Evolutionary conservation across 2,888 invertebrate species (phyloP).

Genomic region (Amphipoea oculea): DNA sequence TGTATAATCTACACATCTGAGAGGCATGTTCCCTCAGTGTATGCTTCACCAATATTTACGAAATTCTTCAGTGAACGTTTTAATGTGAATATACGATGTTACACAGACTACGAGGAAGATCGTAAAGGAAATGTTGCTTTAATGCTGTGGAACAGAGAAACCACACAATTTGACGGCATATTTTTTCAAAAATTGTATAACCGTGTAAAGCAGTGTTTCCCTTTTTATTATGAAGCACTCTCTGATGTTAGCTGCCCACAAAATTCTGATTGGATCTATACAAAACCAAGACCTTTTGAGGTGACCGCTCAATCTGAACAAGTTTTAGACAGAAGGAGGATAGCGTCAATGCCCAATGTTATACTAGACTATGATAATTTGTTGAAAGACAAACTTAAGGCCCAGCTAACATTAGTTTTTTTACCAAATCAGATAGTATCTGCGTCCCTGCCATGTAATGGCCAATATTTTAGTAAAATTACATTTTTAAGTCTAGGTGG

Average conservation of each 20-base stretch:
- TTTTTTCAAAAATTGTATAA: conserved; percentile 77
- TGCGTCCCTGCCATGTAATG: conserved; percentile 70
- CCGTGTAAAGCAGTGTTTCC: conserved; percentile 74
- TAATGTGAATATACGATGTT: conserved; percentile 62
- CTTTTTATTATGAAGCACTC: conserved; percentile 65
- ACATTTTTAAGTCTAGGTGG: conserved; percentile 79
- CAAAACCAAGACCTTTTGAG: conserved; percentile 57
- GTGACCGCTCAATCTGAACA: conserved; percentile 26
- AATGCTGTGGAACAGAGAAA: conserved; percentile 79
- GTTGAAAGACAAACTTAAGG: conserved; percentile 70
- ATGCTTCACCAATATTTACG: conserved; percentile 72
- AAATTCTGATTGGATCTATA: conserved; percentile 74
- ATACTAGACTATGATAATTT: conserved; percentile 78
- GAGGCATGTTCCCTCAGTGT: conserved; percentile 61
- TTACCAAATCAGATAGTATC: conserved; percentile 60
- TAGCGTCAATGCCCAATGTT: conserved; percentile 69
- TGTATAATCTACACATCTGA: conserved; percentile 69
- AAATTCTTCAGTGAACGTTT: conserved; percentile 75
- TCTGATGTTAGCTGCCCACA: conserved; percentile 54
- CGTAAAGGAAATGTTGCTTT: conserved; percentile 73
- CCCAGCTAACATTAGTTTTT: conserved; percentile 75
- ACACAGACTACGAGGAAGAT: conserved; percentile 58
- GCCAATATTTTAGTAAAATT: conserved; percentile 79
- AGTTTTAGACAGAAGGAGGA: conserved; percentile 66
- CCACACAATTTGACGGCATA: conserved; percentile 74